A percentile compares a stretch with the other conserved stretches of the same genome.
phyloP scores from a whole-genome alignment of 1,140 invertebrate genomes.

The Pseudomyrmex gracilis region DNA sequence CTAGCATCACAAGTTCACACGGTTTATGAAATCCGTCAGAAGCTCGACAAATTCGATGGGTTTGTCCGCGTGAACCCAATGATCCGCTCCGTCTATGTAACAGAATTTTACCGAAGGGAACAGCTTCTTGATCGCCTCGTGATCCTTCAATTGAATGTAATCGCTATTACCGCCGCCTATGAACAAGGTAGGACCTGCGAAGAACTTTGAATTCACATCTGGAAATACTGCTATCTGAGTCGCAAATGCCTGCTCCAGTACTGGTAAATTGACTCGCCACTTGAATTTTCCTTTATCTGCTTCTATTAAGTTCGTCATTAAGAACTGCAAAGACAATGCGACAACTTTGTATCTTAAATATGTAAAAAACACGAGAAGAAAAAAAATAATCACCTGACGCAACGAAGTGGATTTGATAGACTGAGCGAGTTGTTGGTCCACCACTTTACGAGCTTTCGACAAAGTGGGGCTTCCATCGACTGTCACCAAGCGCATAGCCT shows the following conservation, averaged over 20 bases:
- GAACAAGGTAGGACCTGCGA: slow-evolving; percentile 91
- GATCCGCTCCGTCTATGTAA: slow-evolving; percentile 92
- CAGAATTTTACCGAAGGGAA: slow-evolving; percentile 92
- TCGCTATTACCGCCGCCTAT: slow-evolving; percentile 92
- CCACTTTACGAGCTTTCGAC: slow-evolving; percentile 88
- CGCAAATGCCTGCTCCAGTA: slow-evolving; percentile 88
- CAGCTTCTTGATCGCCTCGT: slow-evolving; percentile 88
- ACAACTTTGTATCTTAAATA: slow-evolving; percentile 67
- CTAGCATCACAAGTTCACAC: slow-evolving; percentile 45
- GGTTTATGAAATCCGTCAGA: slow-evolving; percentile 81
- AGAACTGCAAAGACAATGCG: slow-evolving; percentile 86
- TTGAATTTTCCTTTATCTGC: slow-evolving; percentile 87
- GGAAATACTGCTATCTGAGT: slow-evolving; percentile 89
- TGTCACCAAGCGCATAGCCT: slow-evolving; percentile 88
- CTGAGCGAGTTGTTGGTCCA: slow-evolving; percentile 85
- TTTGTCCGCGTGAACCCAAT: slow-evolving; percentile 97
- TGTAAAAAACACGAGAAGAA: slow-evolving; percentile 46
- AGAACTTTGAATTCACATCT: slow-evolving; percentile 85
- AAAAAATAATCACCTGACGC: slow-evolving; percentile 82
- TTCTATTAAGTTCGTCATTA: slow-evolving; percentile 92
- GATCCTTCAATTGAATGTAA: slow-evolving; percentile 91
- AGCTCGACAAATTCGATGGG: slow-evolving; percentile 91
- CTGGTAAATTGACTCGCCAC: slow-evolving; percentile 92
- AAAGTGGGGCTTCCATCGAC: slow-evolving; percentile 87
- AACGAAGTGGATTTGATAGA: slow-evolving; percentile 83